These are phyloP conservation scores for Dioctria linearis DNA, from an alignment of 2,888 invertebrate species.

Conservation along the genomic window DNA sequence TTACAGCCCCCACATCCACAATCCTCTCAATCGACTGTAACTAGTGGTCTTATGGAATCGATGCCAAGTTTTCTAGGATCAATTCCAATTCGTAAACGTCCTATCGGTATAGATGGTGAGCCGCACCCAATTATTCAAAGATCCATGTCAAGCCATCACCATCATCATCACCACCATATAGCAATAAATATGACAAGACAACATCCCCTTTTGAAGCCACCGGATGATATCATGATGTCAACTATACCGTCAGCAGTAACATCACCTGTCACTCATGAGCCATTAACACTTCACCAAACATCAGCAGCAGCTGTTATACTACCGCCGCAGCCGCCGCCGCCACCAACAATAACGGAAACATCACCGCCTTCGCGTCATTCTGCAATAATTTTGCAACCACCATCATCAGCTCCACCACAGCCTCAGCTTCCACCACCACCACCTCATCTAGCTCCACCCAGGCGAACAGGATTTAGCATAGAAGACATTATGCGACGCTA, in stretches of 20 bases:
- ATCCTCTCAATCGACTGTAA: slow-evolving; percentile 66
- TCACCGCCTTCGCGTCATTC: slow-evolving; percentile 57
- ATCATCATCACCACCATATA: slow-evolving; percentile 59
- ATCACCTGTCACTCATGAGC: slow-evolving; percentile 58
- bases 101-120: slow-evolving; percentile 65
- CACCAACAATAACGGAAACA: not conserved
- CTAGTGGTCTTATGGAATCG: slow-evolving; percentile 67
- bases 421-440: slow-evolving; percentile 65
- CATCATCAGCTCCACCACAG: slow-evolving; percentile 71
- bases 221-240: slow-evolving; percentile 59
- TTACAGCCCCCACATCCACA: slow-evolving; percentile 60
- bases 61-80: slow-evolving; percentile 70
- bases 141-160: slow-evolving; percentile 55
- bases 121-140: slow-evolving; percentile 62
- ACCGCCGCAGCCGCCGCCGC: slow-evolving; percentile 25
- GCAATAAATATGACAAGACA: slow-evolving; percentile 68
- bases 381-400: slow-evolving; percentile 66
- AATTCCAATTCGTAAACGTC: slow-evolving; percentile 68
- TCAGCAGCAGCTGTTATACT: slow-evolving; percentile 54
- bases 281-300: slow-evolving; percentile 58
- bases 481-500: slow-evolving; percentile 92
- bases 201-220: slow-evolving; percentile 60
- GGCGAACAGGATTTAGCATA: slow-evolving; percentile 90
- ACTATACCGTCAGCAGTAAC: slow-evolving; percentile 59
- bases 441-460: slow-evolving; percentile 72